A percentile compares a stretch with the other conserved stretches of the same genome.
Evolutionary conservation across 2,888 invertebrate genomes (phyloP).

Genomic region (Drosophila atripex): DNA sequence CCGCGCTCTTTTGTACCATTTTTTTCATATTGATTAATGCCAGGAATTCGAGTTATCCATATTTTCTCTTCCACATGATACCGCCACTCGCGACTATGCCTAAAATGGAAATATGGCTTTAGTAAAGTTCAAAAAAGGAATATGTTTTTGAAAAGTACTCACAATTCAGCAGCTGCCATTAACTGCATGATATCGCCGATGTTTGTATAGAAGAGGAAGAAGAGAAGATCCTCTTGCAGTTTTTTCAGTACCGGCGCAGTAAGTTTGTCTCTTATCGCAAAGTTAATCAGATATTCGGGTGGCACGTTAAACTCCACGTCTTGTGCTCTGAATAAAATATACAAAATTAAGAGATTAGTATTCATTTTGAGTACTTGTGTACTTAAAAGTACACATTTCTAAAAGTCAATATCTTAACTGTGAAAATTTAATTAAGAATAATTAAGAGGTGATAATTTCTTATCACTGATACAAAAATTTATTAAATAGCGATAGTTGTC

Average conservation of each 20-base stretch:
- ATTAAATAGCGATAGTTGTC: neutral
- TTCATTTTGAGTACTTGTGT: too few species aligned
- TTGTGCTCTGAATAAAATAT: slow-evolving; percentile 90
- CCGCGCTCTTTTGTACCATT: slow-evolving; percentile 98
- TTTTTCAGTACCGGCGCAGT: slow-evolving; percentile 97
- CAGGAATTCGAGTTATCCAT: slow-evolving; percentile 99
- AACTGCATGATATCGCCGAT: slow-evolving; percentile 99
- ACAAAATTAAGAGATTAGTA: neutral
- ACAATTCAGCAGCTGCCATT: slow-evolving; percentile 98
- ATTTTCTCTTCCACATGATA: slow-evolving; percentile 99
- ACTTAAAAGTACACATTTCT: neutral
- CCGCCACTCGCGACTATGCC: slow-evolving; percentile 99
- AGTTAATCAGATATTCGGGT: slow-evolving; percentile 99
- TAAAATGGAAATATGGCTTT: slow-evolving; percentile 79
- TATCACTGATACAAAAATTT: neutral
- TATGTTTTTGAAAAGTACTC: slow-evolving; percentile 84
- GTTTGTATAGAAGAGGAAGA: slow-evolving; percentile 99
- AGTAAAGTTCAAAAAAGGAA: neutral
- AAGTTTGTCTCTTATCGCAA: slow-evolving; percentile 96
- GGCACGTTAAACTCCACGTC: slow-evolving; percentile 99
- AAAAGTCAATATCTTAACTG: neutral
- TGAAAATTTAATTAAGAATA: neutral
- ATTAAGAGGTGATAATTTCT: slow-evolving; percentile 5
- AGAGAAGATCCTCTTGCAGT: slow-evolving; percentile 99
- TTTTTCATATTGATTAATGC: slow-evolving; percentile 96